Conservation (phyloP, 2,113 vertebrate genomes). For the Corydoras sp. region DNA sequence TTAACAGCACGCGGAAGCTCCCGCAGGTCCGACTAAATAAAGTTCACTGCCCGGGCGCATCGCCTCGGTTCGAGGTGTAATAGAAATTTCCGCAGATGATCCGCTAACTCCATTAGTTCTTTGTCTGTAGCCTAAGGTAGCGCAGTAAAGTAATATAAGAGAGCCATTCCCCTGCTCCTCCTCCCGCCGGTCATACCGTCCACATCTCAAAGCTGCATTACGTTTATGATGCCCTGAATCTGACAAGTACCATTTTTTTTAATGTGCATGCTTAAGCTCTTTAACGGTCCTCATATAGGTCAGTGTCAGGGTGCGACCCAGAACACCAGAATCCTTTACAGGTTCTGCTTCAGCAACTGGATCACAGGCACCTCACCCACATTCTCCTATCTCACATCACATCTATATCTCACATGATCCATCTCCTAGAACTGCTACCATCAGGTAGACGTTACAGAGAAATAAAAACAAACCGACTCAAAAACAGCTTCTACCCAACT, state of each 20-base stretch:
- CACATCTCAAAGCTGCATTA: too few species aligned
- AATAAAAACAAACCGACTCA: too few species aligned
- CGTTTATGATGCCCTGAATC: slow-evolving; percentile 23
- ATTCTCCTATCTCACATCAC: not conserved
- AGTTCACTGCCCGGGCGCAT: slow-evolving; percentile 1
- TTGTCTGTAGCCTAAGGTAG: too few species aligned
- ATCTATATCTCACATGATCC: too few species aligned
- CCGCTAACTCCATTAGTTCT: too few species aligned
- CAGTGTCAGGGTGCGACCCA: slow-evolving; percentile 18
- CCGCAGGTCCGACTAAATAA: slow-evolving; percentile 1
- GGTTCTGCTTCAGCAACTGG: slow-evolving; percentile 23
- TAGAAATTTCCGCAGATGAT: slow-evolving; percentile 10
- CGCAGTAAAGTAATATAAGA: too few species aligned
- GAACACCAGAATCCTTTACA: slow-evolving; percentile 35
- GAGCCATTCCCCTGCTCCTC: too few species aligned
- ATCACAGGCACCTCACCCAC: not conserved
- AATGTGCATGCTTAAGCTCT: slow-evolving; percentile 33
- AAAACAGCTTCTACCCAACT: too few species aligned
- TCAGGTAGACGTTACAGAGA: too few species aligned
- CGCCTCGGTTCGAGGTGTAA: not conserved
- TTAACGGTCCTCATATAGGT: slow-evolving; percentile 42
- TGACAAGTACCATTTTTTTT: slow-evolving; percentile 35
- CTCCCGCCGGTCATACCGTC: too few species aligned
- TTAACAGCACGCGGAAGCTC: not conserved
- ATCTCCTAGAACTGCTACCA: too few species aligned